Evolutionary conservation across 2,113 vertebrate genomes (phyloP), one percentile per base, ranked within the genome.

Genomic region (Steatornis caripensis): DNA sequence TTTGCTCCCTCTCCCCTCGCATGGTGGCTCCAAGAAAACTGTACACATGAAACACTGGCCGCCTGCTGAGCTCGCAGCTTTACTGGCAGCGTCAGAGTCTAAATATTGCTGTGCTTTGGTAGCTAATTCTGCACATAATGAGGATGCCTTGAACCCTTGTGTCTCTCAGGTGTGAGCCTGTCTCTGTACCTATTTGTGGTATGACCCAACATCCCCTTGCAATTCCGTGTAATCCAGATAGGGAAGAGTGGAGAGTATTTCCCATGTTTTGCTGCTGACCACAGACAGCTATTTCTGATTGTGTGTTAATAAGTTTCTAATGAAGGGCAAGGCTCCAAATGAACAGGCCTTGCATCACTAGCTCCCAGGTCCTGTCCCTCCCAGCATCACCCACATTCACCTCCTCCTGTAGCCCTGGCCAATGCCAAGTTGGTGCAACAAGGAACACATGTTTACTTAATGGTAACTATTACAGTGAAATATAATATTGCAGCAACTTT

Each of bases 351-450:
- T 51, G n/a, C 17, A 57, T 54, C 51, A 41, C 64, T 62, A 24
- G 9, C 3, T 43, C 21, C 39, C 13, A 78, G 46, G 30, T 68
- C 49, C 43, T 81, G 30, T 75, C 43, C 15, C 27, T 68, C 34
- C 29, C 30, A 17, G 16, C 68, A 23, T 89, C 84, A 65, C 9
- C 23, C 41, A 65, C 74, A 39, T 34, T 46, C 51, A 79, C 34
- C 41, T 83, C 24, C 16, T 72, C 16, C 65, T 77, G 34, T 26
- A 83, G 37, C 9, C 29, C 22, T 60, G 43, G 11, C n/a, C 41
- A 65, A 16, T 6, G 36, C 71, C 71, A 84, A 84, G 45, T 48
- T 84, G 80, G 93, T 39, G 55, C 51, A 88, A 94, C n/a, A 83
- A 10, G 66, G 9, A 91, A 10, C 18, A 37, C 10, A 12, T 10